Conservation (phyloP, 2,797 vertebrate species). For the Dallia pectoralis region DNA sequence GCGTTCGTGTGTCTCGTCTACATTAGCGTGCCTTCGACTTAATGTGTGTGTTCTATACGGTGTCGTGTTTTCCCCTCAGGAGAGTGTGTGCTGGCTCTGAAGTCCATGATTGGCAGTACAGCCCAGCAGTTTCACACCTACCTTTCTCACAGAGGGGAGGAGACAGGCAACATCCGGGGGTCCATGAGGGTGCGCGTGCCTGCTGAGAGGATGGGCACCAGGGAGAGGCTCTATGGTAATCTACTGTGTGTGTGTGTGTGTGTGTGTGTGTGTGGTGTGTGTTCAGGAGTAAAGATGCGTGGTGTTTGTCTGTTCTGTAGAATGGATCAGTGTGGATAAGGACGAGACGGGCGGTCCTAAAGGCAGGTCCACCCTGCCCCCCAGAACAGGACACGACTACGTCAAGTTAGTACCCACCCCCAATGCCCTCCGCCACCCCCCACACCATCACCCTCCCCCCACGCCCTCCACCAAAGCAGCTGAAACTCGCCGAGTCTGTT, state of each 20-base stretch:
- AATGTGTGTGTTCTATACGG: conserved; percentile 2
- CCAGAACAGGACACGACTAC: conserved; percentile 81
- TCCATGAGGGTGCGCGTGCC: conserved; percentile 96
- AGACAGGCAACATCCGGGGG: conserved; percentile 95
- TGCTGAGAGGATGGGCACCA: conserved; percentile 89
- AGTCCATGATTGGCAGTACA: conserved; percentile 98
- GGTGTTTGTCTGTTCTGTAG: conserved; percentile 65
- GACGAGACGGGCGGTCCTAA: conserved; percentile 86
- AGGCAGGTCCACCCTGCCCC: conserved; percentile 74
- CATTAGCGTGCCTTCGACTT: background rate
- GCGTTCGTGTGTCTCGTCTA: background rate
- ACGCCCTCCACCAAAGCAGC: background rate
- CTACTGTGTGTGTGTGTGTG: background rate
- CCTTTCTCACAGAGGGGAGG: conserved; percentile 92
- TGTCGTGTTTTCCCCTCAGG: conserved; percentile 66
- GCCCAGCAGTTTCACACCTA: conserved; percentile 96
- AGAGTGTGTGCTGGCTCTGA: conserved; percentile 92
- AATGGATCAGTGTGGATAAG: conserved; percentile 97
- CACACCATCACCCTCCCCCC: too few species aligned
- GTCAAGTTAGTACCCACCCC: conserved; percentile 70
- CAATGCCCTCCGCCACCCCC: too few species aligned
- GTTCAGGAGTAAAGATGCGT: background rate
- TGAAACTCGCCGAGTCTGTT: background rate
- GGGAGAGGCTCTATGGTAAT: conserved; percentile 84
- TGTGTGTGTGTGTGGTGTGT: background rate